Evolutionary conservation across 2,797 vertebrate genomes (phyloP).

Genomic region (Myripristis jacobus): DNA sequence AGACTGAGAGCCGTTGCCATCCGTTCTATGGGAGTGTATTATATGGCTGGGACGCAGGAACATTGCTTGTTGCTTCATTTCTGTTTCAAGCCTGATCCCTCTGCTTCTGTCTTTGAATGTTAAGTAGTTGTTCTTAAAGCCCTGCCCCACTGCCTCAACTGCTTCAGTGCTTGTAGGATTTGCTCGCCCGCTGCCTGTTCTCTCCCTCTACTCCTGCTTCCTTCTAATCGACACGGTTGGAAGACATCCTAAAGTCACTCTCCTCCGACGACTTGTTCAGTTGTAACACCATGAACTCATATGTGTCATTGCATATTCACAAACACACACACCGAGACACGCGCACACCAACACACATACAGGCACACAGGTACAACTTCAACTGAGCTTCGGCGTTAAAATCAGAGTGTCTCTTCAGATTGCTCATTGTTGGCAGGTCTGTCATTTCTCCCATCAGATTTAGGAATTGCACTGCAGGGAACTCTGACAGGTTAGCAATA

Average conservation of each 20-base stretch:
- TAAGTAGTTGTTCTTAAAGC: slow-evolving; percentile 77
- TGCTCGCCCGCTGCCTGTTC: slow-evolving; percentile 67
- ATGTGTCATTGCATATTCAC: slow-evolving; percentile 59
- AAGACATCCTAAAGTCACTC: slow-evolving; percentile 52
- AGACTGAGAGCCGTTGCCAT: slow-evolving; percentile 55
- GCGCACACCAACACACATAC: slow-evolving; percentile 19
- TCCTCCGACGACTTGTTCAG: slow-evolving; percentile 63
- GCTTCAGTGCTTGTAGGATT: slow-evolving; percentile 81
- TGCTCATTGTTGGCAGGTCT: slow-evolving; percentile 56
- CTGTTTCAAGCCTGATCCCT: slow-evolving; percentile 72
- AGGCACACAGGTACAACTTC: slow-evolving; percentile 21
- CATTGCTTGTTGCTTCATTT: slow-evolving; percentile 76
- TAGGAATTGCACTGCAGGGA: slow-evolving; percentile 23
- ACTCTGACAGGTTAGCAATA: slow-evolving; percentile 46
- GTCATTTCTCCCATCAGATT: slow-evolving; percentile 39
- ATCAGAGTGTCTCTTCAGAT: slow-evolving; percentile 36
- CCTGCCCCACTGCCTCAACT: slow-evolving; percentile 68
- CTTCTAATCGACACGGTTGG: slow-evolving; percentile 57
- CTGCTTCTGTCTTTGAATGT: slow-evolving; percentile 83
- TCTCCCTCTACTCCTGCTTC: slow-evolving; percentile 52
- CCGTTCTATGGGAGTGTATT: slow-evolving; percentile 72
- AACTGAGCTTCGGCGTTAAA: slow-evolving; percentile 33
- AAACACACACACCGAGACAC: slow-evolving; percentile 1
- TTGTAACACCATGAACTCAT: slow-evolving; percentile 40
- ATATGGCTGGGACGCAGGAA: slow-evolving; percentile 71